phyloP scores from a whole-genome alignment of 2,797 vertebrate species.

The Labeo calbasu region DNA sequence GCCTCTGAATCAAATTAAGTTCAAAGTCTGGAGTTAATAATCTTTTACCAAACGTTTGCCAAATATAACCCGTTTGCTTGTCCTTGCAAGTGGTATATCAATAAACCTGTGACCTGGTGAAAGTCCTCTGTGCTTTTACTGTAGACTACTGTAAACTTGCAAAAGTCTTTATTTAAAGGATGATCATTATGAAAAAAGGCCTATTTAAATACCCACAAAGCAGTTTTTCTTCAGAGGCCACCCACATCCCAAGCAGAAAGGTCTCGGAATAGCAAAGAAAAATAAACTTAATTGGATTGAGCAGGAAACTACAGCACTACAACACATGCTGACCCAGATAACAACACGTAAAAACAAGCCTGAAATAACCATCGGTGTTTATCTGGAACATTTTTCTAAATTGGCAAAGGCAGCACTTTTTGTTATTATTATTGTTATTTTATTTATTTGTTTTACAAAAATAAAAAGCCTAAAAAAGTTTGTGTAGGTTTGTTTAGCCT shows the following conservation, averaged over 20 bases:
- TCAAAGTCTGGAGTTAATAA: neutral
- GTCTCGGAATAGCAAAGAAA: slow-evolving; percentile 34
- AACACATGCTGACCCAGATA: slow-evolving; percentile 6
- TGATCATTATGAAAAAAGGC: neutral
- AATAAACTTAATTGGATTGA: slow-evolving; percentile 10
- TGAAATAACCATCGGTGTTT: neutral
- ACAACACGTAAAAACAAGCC: neutral
- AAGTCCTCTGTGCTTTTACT: neutral
- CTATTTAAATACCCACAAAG: neutral
- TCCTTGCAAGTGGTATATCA: neutral
- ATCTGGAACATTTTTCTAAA: neutral
- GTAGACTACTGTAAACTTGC: neutral
- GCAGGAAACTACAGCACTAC: slow-evolving; percentile 10
- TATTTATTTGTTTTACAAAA: neutral
- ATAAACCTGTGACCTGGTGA: neutral
- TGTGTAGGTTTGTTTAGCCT: neutral
- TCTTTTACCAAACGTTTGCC: neutral
- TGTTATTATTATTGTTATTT: neutral
- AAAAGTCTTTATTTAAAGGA: neutral
- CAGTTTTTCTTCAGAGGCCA: neutral
- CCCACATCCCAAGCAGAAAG: neutral
- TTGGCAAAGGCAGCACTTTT: neutral
- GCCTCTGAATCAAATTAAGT: neutral
- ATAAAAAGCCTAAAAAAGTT: neutral
- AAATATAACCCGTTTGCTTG: neutral